Conservation (phyloP, 1,140 invertebrate genomes). For the Palaemon carinicauda region DNA sequence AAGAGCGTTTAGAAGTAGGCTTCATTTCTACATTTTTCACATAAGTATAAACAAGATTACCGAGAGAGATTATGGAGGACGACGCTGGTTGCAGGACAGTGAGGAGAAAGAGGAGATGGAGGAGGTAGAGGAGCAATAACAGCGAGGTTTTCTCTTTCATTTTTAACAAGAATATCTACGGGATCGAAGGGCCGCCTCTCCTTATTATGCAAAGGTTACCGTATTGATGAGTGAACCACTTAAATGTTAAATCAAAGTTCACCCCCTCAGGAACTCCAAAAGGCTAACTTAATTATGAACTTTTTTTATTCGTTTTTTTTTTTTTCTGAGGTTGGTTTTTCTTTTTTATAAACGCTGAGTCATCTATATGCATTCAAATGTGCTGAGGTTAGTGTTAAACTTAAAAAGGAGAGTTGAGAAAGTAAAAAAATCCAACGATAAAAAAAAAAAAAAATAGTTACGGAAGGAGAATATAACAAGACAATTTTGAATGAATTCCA, state of each 20-base stretch:
- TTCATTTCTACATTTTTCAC: too few species aligned
- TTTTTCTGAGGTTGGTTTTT: too few species aligned
- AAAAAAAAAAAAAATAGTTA: too few species aligned
- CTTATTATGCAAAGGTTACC: constrained; percentile 50
- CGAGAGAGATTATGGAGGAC: background rate
- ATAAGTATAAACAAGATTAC: too few species aligned
- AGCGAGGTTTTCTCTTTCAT: background rate
- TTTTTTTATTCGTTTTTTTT: background rate
- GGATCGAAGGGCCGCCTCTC: constrained; percentile 1
- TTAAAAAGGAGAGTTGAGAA: too few species aligned
- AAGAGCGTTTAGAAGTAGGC: background rate
- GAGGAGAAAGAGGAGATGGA: background rate
- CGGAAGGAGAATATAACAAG: too few species aligned
- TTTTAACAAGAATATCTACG: constrained; percentile 22
- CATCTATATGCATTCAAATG: background rate
- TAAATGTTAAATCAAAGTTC: constrained; percentile 45
- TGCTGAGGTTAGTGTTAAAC: background rate
- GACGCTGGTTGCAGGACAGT: background rate
- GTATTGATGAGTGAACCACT: constrained; percentile 38
- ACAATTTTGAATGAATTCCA: too few species aligned
- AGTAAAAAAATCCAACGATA: too few species aligned
- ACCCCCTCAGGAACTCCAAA: background rate
- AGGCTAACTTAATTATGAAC: constrained; percentile 30
- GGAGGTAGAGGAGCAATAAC: background rate
- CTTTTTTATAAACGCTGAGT: background rate